phyloP scores from a whole-genome alignment of 2,113 vertebrate species.

The Saguinus midas region DNA sequence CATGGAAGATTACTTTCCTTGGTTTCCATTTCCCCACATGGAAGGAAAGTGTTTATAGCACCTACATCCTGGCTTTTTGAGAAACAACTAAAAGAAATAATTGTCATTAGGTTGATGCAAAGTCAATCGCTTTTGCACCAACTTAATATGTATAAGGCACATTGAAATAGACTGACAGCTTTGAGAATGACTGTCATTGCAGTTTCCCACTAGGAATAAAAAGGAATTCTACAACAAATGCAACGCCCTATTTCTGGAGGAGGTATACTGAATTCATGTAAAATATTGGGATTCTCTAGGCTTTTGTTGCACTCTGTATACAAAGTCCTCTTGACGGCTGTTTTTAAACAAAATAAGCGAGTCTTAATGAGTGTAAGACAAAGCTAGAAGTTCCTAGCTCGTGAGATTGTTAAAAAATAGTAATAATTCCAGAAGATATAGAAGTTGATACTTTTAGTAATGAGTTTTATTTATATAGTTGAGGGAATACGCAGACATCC shows the following conservation, averaged over 20 bases:
- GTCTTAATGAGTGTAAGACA: not conserved
- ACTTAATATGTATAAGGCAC: not conserved
- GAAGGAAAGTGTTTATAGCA: not conserved
- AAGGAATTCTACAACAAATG: not conserved
- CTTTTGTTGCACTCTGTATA: not conserved
- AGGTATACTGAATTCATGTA: not conserved
- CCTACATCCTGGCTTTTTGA: not conserved
- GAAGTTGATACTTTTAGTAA: not conserved
- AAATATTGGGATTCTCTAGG: not conserved
- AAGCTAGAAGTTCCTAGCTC: not conserved
- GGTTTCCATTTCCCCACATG: not conserved
- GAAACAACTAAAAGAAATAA: not conserved
- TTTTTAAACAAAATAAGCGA: constrained; percentile 31
- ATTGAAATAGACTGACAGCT: not conserved
- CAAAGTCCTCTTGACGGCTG: not conserved
- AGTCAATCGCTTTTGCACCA: too few species aligned
- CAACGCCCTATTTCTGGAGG: not conserved
- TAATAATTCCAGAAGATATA: constrained; percentile 5
- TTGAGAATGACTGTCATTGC: not conserved
- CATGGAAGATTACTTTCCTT: not conserved
- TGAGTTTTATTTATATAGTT: constrained; percentile 9
- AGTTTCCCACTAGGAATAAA: not conserved
- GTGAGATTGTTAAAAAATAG: constrained; percentile 22
- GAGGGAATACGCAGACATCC: not conserved
- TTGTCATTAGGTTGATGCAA: not conserved